Evolutionary conservation across 2,888 invertebrate species (phyloP), one percentile per base, ranked within the genome.

Genomic region (Trissonchulus sp.): DNA sequence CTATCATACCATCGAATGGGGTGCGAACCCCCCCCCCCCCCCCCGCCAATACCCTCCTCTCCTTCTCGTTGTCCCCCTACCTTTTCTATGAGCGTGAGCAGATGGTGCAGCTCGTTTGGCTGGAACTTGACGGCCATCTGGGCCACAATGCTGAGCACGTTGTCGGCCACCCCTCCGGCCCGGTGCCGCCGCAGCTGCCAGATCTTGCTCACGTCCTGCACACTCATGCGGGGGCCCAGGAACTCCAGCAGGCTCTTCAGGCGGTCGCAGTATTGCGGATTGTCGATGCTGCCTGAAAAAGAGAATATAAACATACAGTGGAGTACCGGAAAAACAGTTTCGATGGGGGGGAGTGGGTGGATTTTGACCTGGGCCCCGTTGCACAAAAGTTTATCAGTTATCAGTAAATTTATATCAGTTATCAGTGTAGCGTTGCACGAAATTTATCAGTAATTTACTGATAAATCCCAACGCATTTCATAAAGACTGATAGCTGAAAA

Each of bases 261-360:
- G 80, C 86, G 85, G 78, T 88, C 87, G 79, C 87, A 87, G 80
- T 88, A 88, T 79, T 87, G 87, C 33, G 84, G 85, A 78, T 87
- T 87, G 81, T 88, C 88, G 77, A 88, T 82, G 77, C 85, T 85
- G 74, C 84, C 84, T 80, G 77, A 0, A 68, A 77, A 74, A n/a
- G n/a, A n/a, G n/a, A 38, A 60, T 1, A 71, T 74, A 73, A n/a
- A 23, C 63, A 33, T 31, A 69, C 34, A 28, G 31, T 37, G 74
- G 18, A 48, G 1, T 28, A 31, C 31, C 0, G 31, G 37, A 62
- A 23, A 35, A 23, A 23, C 15, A 18, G 48, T n/a, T n/a, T n/a
- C n/a, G n/a, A 48, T 18, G 48, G 48, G 48, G 48, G 48, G 23
- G 28, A 63, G 63, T 15, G 3, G 63, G 3, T 3, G 3, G 63